phyloP scores from a whole-genome alignment of 2,888 invertebrate genomes.

The Conistra vaccinii region DNA sequence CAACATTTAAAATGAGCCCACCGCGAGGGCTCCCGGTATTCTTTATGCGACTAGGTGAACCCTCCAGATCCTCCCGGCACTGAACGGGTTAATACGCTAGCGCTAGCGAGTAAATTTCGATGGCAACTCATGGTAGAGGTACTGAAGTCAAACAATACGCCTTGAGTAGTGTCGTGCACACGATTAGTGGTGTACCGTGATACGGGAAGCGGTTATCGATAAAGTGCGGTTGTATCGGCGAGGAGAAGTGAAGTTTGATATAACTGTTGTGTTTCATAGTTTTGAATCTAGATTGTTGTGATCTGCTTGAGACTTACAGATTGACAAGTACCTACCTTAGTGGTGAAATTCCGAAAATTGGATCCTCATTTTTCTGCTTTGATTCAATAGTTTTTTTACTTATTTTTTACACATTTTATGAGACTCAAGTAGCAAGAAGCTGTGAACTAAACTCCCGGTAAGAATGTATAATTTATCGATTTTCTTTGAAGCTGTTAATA shows the following conservation, averaged over 20 bases:
- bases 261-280: slow-evolving; percentile 1
- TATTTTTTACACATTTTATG: neutral
- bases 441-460: neutral
- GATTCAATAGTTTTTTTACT: neutral
- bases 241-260: neutral
- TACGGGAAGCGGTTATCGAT: slow-evolving; percentile 45
- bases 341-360: neutral
- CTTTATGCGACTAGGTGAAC: too few relatives aligned
- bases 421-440: neutral
- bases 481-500: neutral
- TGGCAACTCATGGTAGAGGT: too few relatives aligned
- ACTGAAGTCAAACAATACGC: slow-evolving; percentile 63
- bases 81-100: too few relatives aligned
- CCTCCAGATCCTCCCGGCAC: too few relatives aligned
- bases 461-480: neutral
- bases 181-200: slow-evolving; percentile 55
- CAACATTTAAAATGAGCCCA: too few relatives aligned
- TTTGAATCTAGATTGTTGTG: slow-evolving; percentile 6
- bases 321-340: neutral
- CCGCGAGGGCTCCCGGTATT: too few relatives aligned
- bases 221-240: neutral
- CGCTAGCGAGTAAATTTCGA: too few relatives aligned
- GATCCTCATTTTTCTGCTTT: neutral
- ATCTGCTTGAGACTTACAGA: neutral
- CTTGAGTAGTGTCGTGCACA: slow-evolving; percentile 46